Percentiles rank a stretch among this genome's conserved stretches.
These are phyloP conservation scores for Pheosia gnoma DNA, from an alignment of 2,888 invertebrate genomes.

Conservation along the genomic window DNA sequence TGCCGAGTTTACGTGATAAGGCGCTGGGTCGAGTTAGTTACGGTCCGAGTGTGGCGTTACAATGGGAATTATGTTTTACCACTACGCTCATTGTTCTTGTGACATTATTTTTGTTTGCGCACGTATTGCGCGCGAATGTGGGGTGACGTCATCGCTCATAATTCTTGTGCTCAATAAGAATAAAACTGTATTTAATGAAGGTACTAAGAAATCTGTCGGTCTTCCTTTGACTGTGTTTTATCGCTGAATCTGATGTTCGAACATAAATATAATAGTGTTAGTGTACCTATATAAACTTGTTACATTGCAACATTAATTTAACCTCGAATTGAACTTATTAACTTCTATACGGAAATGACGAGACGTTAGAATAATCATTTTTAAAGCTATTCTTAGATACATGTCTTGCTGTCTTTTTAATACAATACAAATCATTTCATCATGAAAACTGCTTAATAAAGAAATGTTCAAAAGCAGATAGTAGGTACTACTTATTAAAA, in stretches of 20 bases:
- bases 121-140: conserved; percentile 42
- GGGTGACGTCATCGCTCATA: conserved; percentile 30
- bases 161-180: conserved; percentile 20
- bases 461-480: neutral
- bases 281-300: neutral
- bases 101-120: conserved; percentile 54
- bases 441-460: neutral
- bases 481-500: neutral
- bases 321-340: too few species aligned
- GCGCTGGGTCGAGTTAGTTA: conserved; percentile 36
- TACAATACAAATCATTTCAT: too few species aligned
- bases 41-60: conserved; percentile 46
- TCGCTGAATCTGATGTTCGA: neutral
- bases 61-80: conserved; percentile 56
- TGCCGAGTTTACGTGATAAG: conserved; percentile 51
- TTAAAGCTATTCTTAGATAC: too few species aligned
- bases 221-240: neutral
- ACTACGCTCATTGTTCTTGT: conserved; percentile 54
- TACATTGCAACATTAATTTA: too few species aligned
- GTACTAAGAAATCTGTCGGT: conserved; percentile 3
- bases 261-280: neutral
- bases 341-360: too few species aligned
- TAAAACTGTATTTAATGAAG: conserved; percentile 25
- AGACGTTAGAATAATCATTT: too few species aligned
- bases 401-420: too few species aligned